Percentiles rank a stretch among this genome's conserved stretches.
Evolutionary conservation across 2,888 invertebrate species (phyloP).

Genomic region (Alentia gelatinosa): DNA sequence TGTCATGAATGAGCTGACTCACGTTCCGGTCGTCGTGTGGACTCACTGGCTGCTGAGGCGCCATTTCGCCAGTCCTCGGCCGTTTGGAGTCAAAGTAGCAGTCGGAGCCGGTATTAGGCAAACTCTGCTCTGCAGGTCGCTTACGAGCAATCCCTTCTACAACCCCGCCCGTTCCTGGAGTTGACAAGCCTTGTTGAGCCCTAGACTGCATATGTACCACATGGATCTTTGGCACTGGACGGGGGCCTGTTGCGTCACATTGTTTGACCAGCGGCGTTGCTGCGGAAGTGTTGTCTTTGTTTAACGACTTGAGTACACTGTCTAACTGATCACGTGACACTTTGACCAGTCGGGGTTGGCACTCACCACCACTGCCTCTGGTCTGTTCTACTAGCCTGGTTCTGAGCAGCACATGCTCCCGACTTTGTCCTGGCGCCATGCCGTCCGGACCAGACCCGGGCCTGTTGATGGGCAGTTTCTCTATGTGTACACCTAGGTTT

Average conservation of each 20-base stretch:
- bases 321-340: slow-evolving; percentile 44
- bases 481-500: not conserved
- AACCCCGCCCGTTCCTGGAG: not conserved
- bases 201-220: not conserved
- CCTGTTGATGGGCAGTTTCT: slow-evolving; percentile 44
- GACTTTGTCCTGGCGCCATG: not conserved
- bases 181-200: not conserved
- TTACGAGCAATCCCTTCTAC: not conserved
- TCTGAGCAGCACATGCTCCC: not conserved
- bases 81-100: slow-evolving; percentile 45
- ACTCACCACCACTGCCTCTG: not conserved
- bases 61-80: not conserved
- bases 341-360: slow-evolving; percentile 23
- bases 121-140: not conserved
- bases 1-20: not conserved
- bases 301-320: slow-evolving; percentile 27
- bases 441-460: not conserved
- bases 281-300: not conserved
- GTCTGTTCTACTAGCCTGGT: not conserved
- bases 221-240: slow-evolving; percentile 8
- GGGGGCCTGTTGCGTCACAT: not conserved
- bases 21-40: not conserved
- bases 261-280: too few species aligned
- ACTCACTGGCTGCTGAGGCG: not conserved
- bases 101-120: not conserved